Evolutionary conservation across 2,797 vertebrate genomes (phyloP), one percentile per base, ranked within the genome.

Genomic region (Setipinna tenuifilis): DNA sequence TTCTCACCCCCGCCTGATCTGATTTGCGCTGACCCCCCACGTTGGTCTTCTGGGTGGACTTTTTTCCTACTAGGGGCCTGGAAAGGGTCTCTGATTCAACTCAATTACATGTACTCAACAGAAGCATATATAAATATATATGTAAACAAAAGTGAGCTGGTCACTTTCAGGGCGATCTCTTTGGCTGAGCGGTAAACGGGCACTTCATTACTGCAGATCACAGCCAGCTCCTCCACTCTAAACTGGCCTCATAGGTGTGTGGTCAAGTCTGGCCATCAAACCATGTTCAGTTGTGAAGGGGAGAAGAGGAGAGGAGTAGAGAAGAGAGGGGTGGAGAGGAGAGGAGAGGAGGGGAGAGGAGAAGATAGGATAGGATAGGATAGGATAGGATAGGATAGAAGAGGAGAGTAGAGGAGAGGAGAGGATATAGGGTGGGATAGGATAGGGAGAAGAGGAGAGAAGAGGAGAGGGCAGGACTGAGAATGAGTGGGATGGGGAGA

Each of bases 21-120:
- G 95, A 97, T 96, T 96, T 93, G 88, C 85, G 85, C 92, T 95
- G 95, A 95, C 94, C 95, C 91, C 88, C 90, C 90, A 89, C 88
- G 88, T 93, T 35, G 92, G 91, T 89, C 89, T 91, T 90, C 89
- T 89, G 90, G 89, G 91, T 90, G 91, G 90, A 92, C 88, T 82
- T 90, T 91, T 93, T 86, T 90, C 93, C 86, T 83, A 84, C 58
- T 85, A 90, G 90, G 88, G 90, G 85, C n/a, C 83, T 83, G 92
- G 90, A 90, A 84, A 28, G 89, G 87, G 88, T 92, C 91, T 92
- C 88, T 92, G 88, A 90, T 87, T 88, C 89, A 89, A 91, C 92
- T 94, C 92, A 94, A 90, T 96, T 94, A 94, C 90, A 86, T 92
- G 89, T 93, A 92, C 94, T 95, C 94, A 95, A 93, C 93, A 93